Evolutionary conservation across 2,797 vertebrate species (phyloP).

Genomic region (Lagorchestes hirsutus): DNA sequence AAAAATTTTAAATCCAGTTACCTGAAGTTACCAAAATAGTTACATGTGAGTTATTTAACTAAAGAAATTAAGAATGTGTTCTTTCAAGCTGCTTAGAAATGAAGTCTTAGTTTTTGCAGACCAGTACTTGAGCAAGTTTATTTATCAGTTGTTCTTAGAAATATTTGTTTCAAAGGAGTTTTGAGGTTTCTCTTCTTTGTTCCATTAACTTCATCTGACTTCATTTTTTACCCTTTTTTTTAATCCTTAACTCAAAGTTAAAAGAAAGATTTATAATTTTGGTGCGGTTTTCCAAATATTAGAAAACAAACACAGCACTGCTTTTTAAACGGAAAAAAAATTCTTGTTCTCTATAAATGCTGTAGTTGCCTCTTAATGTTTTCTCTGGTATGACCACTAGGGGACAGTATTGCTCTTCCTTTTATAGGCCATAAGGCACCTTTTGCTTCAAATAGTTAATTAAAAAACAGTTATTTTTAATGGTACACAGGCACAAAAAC

Average conservation of each 20-base stretch:
- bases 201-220: conserved; percentile 5
- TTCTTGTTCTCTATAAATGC: not conserved
- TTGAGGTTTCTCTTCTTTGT: conserved; percentile 37
- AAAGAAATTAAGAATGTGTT: conserved; percentile 23
- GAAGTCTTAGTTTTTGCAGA: conserved; percentile 25
- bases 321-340: conserved; percentile 5
- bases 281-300: conserved; percentile 24
- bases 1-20: not conserved
- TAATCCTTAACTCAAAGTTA: conserved; percentile 30
- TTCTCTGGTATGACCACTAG: conserved; percentile 52
- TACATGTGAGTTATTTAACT: conserved; percentile 29
- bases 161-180: conserved; percentile 29
- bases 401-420: conserved; percentile 52
- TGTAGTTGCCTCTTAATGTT: conserved; percentile 15
- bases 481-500: not conserved
- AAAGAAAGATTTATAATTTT: conserved; percentile 21
- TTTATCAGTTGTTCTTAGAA: conserved; percentile 45
- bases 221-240: conserved; percentile 23
- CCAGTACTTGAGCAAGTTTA: conserved; percentile 11
- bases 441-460: conserved; percentile 44
- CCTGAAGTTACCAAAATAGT: conserved; percentile 11
- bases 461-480: conserved; percentile 33
- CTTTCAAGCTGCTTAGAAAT: conserved; percentile 11
- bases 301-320: conserved; percentile 35
- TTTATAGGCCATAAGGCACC: conserved; percentile 6